Conservation (phyloP, 2,888 invertebrate genomes). For the Stratiomys singularior region DNA sequence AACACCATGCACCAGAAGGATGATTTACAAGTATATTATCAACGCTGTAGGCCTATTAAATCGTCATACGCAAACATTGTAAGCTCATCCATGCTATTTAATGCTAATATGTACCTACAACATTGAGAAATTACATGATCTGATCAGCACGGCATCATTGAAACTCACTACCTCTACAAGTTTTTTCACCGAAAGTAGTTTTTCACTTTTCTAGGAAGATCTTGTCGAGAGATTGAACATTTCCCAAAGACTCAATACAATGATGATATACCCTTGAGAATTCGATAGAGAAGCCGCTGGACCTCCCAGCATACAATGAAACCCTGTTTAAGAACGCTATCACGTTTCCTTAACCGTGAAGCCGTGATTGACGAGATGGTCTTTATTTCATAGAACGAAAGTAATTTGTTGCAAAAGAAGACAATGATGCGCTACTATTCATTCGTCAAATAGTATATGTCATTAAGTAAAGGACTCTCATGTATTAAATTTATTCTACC, state of each 20-base stretch:
- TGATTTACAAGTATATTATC: background rate
- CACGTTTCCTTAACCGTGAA: background rate
- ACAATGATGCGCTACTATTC: background rate
- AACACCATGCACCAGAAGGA: background rate
- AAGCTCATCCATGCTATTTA: background rate
- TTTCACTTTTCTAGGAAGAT: conserved; percentile 35
- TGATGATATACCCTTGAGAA: conserved; percentile 4
- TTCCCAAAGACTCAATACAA: background rate
- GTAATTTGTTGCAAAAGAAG: background rate
- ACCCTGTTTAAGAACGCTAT: conserved; percentile 10
- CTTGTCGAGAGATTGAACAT: background rate
- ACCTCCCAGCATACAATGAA: background rate
- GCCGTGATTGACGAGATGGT: background rate
- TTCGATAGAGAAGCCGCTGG: background rate
- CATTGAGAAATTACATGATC: background rate
- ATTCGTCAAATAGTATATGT: background rate
- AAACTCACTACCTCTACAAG: background rate
- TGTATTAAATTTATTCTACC: too few relatives aligned
- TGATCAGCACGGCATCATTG: background rate
- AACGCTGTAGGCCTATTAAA: background rate
- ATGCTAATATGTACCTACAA: background rate
- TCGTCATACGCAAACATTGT: background rate
- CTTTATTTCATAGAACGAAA: conserved; percentile 7
- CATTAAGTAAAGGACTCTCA: too few relatives aligned
- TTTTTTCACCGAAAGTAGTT: background rate